Conservation (phyloP, 53 echinoderm and acorn worm species). For the Antedon mediterranea region DNA sequence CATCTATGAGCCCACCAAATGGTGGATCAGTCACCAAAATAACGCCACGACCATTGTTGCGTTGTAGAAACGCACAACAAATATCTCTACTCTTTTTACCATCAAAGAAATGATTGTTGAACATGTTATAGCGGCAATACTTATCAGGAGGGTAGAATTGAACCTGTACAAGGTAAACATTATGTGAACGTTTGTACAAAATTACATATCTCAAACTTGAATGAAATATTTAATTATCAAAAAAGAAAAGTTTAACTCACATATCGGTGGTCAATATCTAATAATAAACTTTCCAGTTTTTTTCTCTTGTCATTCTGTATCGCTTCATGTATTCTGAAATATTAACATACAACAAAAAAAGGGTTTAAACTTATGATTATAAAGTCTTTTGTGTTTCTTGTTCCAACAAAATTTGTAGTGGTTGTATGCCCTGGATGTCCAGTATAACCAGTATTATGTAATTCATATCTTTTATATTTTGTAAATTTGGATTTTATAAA, state of each 20-base stretch:
- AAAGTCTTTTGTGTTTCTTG: too few relatives aligned
- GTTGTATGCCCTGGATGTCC: too few relatives aligned
- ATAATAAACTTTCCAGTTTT: slow-evolving; percentile 50
- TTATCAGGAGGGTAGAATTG: slow-evolving; percentile 66
- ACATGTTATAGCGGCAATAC: slow-evolving; percentile 97
- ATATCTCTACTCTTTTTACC: slow-evolving; percentile 21
- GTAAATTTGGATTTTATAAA: too few relatives aligned
- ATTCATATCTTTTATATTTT: too few relatives aligned
- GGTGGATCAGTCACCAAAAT: slow-evolving; percentile 94
- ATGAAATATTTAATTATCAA: too few relatives aligned
- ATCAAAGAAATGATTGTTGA: slow-evolving; percentile 86
- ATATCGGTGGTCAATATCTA: slow-evolving; percentile 95
- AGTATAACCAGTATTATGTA: too few relatives aligned
- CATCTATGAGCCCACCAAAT: slow-evolving; percentile 88
- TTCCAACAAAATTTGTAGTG: too few relatives aligned
- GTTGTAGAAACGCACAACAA: slow-evolving; percentile 38
- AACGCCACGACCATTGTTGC: slow-evolving; percentile 30
- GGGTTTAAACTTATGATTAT: too few relatives aligned
- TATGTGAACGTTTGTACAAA: too few relatives aligned
- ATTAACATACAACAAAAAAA: too few relatives aligned
- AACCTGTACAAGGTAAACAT: slow-evolving; percentile 23
- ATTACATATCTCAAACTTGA: too few relatives aligned
- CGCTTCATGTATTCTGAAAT: slow-evolving; percentile 48
- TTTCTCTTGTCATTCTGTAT: slow-evolving; percentile 10
- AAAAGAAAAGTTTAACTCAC: slow-evolving; percentile 36